phyloP scores from a whole-genome alignment of 2,797 vertebrate genomes.

The Eulemur rubriventer region DNA sequence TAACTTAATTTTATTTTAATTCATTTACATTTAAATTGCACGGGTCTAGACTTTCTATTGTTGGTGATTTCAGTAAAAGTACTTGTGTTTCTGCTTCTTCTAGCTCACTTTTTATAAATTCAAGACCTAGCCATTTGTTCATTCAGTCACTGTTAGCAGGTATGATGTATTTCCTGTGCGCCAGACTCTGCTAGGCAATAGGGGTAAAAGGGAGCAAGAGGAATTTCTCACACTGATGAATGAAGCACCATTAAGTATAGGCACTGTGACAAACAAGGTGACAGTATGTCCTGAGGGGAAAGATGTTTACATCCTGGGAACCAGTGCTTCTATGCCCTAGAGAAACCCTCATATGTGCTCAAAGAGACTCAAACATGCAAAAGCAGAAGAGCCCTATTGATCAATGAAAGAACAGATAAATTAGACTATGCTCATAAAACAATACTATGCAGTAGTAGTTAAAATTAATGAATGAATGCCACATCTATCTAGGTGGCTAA shows the following conservation, averaged over 20 bases:
- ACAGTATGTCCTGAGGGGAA: not conserved
- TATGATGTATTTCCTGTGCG: not conserved
- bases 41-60: not conserved
- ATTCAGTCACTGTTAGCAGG: not conserved
- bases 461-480: not conserved
- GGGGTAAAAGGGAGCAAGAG: not conserved
- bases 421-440: not conserved
- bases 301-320: not conserved
- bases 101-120: not conserved
- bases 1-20: not conserved
- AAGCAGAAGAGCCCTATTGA: not conserved
- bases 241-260: not conserved
- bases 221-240: not conserved
- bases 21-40: slow-evolving; percentile 8
- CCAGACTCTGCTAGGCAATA: not conserved
- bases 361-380: not conserved
- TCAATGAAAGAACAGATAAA: not conserved
- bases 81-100: not conserved
- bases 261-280: not conserved
- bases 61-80: not conserved
- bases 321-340: not conserved
- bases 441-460: not conserved
- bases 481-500: not conserved
- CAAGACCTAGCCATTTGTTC: not conserved
- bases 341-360: not conserved